Base-by-base conservation (phyloP, 1,140 invertebrate genomes). In the Eumaeus atala region DNA sequence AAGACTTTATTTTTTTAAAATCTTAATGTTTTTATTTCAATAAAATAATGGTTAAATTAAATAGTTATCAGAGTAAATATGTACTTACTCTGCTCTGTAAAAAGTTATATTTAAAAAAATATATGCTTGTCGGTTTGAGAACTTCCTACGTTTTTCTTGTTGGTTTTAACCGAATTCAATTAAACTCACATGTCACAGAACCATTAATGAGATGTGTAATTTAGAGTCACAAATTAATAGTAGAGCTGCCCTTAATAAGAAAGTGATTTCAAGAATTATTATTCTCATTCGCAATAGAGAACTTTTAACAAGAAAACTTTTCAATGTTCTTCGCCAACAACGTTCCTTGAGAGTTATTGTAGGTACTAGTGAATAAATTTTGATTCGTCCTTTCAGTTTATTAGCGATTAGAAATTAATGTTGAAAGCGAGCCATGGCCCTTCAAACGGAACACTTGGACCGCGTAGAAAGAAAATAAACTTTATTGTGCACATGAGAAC, bases 241-340 rank as follows among this genome's bases (percentile, higher is more conserved):
- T 48, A 36, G 44, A 52, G 50, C 38, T 34, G 9, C 21, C 48
- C 51, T 61, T 64, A 72, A 75, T 74, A 74, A 70, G 70, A 66
- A 78, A 78, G 72, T 77, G 72, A 81, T 77, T 81, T 74, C 70
- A 70, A 70, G 72, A 84, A 78, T 81, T 80, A 80, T 80, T 77
- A 84, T 80, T 75, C 77, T 72, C 77, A 80, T 81, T 71, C 70
- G 74, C 72, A 75, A 80, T 81, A 78, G 71, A 71, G 73, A 84
- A 84, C 72, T 81, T 84, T 81, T 84, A 84, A 84, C 77, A 82
- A 84, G 78, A 84, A 84, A 84, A 84, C 72, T 84, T 84, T 68
- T 42, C 72, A 72, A 78, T 72, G 70, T 73, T 78, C 77, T 59
- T 64, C 66, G 72, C 72, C 72, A 66, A 78, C 75, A 74, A 70